These are phyloP conservation scores for Nymphalis polychloros DNA, from an alignment of 2,888 invertebrate genomes.

Conservation along the genomic window DNA sequence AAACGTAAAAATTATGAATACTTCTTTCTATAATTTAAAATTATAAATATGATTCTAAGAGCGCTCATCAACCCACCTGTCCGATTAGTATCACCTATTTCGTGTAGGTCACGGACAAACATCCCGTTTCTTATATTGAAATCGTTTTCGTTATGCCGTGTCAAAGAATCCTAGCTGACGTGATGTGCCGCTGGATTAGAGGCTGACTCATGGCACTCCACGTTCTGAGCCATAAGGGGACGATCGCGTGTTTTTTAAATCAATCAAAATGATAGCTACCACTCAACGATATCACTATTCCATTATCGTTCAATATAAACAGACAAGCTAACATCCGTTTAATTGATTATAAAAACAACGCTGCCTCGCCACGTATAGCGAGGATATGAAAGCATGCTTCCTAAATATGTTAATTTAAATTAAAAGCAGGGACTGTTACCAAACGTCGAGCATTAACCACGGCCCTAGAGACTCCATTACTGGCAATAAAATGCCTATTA, in stretches of 20 bases:
- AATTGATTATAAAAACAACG: conserved; percentile 74
- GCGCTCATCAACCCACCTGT: conserved; percentile 74
- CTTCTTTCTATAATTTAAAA: conserved; percentile 38
- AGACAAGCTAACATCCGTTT: conserved; percentile 54
- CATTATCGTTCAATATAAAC: conserved; percentile 62
- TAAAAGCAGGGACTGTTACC: conserved; percentile 70
- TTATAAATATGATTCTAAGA: conserved; percentile 40
- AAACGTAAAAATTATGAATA: neutral
- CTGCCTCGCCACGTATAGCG: conserved; percentile 43
- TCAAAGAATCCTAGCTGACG: conserved; percentile 70
- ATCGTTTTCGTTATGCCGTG: conserved; percentile 76
- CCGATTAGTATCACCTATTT: conserved; percentile 78
- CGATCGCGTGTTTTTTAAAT: conserved; percentile 64
- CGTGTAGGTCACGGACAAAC: conserved; percentile 71
- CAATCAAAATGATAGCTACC: conserved; percentile 70
- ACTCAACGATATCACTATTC: conserved; percentile 69
- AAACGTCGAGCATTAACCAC: conserved; percentile 70
- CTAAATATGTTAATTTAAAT: conserved; percentile 76
- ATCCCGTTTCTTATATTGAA: conserved; percentile 70
- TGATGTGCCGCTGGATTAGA: conserved; percentile 65
- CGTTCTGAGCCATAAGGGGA: conserved; percentile 33
- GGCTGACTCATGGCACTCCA: conserved; percentile 64
- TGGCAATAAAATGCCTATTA: conserved; percentile 81
- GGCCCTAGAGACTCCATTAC: conserved; percentile 82
- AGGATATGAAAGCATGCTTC: conserved; percentile 53